phyloP scores from a whole-genome alignment of 2,888 invertebrate genomes.

The Diplazon laetatorius region DNA sequence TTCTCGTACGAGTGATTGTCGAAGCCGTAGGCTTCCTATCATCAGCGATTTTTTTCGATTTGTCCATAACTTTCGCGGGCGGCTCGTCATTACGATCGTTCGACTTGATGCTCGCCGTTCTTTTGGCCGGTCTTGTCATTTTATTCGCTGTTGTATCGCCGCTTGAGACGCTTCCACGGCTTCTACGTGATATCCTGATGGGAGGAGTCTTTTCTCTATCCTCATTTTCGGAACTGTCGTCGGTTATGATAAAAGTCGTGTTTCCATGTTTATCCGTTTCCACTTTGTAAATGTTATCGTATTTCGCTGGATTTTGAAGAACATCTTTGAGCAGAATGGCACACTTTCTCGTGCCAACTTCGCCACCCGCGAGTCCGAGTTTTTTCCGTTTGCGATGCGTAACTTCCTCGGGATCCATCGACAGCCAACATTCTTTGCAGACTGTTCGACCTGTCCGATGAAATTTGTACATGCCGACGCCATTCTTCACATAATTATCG shows the following conservation, averaged over 20 bases:
- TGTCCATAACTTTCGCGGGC: slow-evolving; percentile 5
- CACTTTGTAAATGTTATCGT: slow-evolving; percentile 62
- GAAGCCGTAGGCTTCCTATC: background rate
- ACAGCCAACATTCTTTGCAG: slow-evolving; percentile 77
- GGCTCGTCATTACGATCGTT: slow-evolving; percentile 21
- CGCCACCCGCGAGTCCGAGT: slow-evolving; percentile 23
- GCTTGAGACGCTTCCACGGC: background rate
- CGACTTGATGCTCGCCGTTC: slow-evolving; percentile 7
- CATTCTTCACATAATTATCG: slow-evolving; percentile 63
- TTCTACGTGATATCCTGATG: background rate
- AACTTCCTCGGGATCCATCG: slow-evolving; percentile 67
- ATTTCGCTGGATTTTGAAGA: slow-evolving; percentile 61
- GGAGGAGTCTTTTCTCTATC: slow-evolving; percentile 47
- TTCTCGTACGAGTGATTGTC: slow-evolving; percentile 17
- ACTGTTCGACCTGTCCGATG: slow-evolving; percentile 74
- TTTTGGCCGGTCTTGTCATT: slow-evolving; percentile 11
- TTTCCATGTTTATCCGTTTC: slow-evolving; percentile 71
- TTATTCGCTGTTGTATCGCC: background rate
- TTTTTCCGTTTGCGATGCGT: slow-evolving; percentile 56
- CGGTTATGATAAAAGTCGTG: slow-evolving; percentile 66
- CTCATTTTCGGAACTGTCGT: slow-evolving; percentile 66
- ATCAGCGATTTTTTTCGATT: background rate
- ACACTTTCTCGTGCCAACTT: slow-evolving; percentile 71
- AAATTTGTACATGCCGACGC: slow-evolving; percentile 73
- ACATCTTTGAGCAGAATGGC: slow-evolving; percentile 78